phyloP scores from a whole-genome alignment of 1,140 invertebrate species.

The Rhagoletis pomonella region DNA sequence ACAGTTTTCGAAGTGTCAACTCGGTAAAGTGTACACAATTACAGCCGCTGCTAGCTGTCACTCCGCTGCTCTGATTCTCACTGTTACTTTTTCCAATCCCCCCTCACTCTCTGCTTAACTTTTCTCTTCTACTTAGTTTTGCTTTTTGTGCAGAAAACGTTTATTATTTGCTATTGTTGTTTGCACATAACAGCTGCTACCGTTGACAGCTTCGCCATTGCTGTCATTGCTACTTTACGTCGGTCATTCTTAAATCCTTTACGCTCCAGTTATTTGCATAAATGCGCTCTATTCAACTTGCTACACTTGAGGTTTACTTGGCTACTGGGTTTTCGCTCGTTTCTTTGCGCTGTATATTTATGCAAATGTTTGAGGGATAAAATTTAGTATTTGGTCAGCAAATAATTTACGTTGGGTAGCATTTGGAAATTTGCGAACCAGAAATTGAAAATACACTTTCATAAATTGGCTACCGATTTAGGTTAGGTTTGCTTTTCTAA shows the following conservation, averaged over 20 bases:
- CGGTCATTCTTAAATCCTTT: neutral
- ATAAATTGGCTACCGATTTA: neutral
- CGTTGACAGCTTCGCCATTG: conserved; percentile 15
- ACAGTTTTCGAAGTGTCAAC: conserved; percentile 36
- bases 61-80: neutral
- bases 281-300: neutral
- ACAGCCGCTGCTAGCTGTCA: neutral
- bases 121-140: neutral
- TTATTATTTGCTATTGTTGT: conserved; percentile 28
- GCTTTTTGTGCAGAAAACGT: neutral
- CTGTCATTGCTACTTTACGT: conserved; percentile 1
- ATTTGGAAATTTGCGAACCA: neutral
- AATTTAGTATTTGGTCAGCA: neutral
- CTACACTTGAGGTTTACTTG: neutral
- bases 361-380: neutral
- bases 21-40: conserved; percentile 7
- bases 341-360: too few relatives aligned
- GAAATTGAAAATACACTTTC: neutral
- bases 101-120: neutral
- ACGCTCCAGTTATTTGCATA: conserved; percentile 23
- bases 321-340: too few relatives aligned
- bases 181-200: conserved; percentile 23
- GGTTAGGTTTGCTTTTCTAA: too few relatives aligned
- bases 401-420: neutral
- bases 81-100: too few relatives aligned